A percentile compares a stretch with the other conserved stretches of the same genome.
Evolutionary conservation across 2,797 vertebrate species (phyloP).

Genomic region (Micropoecilia bifurca): DNA sequence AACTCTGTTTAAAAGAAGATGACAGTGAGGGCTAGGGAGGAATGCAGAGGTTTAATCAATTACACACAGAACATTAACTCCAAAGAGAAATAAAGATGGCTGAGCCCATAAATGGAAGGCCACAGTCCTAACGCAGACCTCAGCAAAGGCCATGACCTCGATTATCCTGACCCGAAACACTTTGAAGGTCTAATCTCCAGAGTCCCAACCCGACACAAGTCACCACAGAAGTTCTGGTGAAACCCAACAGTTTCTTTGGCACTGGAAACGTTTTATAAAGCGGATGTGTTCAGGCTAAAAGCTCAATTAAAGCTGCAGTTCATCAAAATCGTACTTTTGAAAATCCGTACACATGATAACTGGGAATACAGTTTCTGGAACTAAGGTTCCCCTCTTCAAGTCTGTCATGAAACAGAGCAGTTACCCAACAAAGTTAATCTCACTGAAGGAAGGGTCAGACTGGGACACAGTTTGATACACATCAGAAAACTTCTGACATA

Average conservation of each 20-base stretch:
- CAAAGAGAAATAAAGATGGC: slow-evolving; percentile 35
- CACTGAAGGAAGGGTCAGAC: not conserved
- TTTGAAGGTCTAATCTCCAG: slow-evolving; percentile 44
- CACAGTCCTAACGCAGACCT: slow-evolving; percentile 6
- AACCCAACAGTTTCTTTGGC: slow-evolving; percentile 25
- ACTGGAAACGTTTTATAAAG: slow-evolving; percentile 11
- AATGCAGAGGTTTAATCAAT: slow-evolving; percentile 52
- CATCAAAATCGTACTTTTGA: not conserved
- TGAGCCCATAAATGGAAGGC: slow-evolving; percentile 19
- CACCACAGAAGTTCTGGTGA: slow-evolving; percentile 35
- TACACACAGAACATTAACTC: slow-evolving; percentile 39
- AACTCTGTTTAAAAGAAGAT: slow-evolving; percentile 56
- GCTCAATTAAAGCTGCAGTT: slow-evolving; percentile 17
- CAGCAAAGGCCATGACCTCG: slow-evolving; percentile 34
- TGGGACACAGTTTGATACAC: not conserved
- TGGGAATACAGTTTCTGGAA: not conserved
- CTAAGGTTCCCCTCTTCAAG: not conserved
- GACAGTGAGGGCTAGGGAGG: slow-evolving; percentile 44
- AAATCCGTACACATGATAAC: not conserved
- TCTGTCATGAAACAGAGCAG: not conserved
- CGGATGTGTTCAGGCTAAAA: slow-evolving; percentile 2
- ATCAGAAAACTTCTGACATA: not conserved
- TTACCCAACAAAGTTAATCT: not conserved
- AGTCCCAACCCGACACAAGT: slow-evolving; percentile 28
- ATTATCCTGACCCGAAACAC: slow-evolving; percentile 5